phyloP scores from a whole-genome alignment of 2,888 invertebrate genomes.

The Platypus cylindrus region DNA sequence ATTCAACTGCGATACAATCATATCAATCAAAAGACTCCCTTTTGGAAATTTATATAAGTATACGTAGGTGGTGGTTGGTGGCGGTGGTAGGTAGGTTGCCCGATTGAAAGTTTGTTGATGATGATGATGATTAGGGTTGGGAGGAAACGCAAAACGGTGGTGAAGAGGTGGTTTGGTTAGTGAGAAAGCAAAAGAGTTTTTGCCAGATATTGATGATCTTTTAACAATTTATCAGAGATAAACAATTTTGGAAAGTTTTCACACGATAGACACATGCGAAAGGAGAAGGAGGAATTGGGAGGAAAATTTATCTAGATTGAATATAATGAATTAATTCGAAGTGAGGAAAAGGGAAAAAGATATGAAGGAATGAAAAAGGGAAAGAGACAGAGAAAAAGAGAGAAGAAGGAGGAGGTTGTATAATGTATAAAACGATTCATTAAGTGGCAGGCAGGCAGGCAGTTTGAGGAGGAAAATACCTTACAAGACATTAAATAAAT shows the following conservation, averaged over 20 bases:
- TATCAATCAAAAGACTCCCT: too few relatives aligned
- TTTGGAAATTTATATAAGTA: too few relatives aligned
- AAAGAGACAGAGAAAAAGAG: too few relatives aligned
- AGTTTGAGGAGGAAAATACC: constrained; percentile 17
- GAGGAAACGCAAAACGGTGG: background rate
- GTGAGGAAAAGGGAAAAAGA: too few relatives aligned
- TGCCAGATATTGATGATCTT: constrained; percentile 11
- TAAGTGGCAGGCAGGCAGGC: constrained; percentile 12
- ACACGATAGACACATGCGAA: constrained; percentile 12
- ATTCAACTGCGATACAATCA: too few relatives aligned
- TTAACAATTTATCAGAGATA: constrained; percentile 6
- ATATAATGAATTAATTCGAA: constrained; percentile 18
- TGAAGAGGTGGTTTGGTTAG: background rate
- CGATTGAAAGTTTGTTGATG: background rate
- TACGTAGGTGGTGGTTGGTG: too few relatives aligned
- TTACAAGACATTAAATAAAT: constrained; percentile 18
- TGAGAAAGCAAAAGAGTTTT: constrained; percentile 6
- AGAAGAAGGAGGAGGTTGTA: constrained; percentile 13
- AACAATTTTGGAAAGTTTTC: constrained; percentile 13
- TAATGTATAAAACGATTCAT: constrained; percentile 15
- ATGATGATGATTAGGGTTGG: background rate
- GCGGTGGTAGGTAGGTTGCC: too few relatives aligned
- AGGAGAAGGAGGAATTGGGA: too few relatives aligned
- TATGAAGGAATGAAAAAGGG: too few relatives aligned
- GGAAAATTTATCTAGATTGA: constrained; percentile 14